A percentile compares a stretch with the other conserved stretches of the same genome.
Conservation (phyloP, 2,113 vertebrate genomes). For the Saccopteryx leptura region DNA sequence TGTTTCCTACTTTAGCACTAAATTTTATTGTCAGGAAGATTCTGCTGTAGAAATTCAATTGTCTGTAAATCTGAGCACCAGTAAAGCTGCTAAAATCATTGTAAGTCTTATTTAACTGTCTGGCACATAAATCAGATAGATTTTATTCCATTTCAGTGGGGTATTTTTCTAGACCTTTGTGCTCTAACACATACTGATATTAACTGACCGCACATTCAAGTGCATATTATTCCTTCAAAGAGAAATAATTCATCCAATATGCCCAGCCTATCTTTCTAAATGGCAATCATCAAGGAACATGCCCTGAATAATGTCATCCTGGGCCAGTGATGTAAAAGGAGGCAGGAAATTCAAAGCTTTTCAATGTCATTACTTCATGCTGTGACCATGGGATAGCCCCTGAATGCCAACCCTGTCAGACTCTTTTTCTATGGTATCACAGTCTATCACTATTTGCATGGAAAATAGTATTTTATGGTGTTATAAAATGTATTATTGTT, state of each 20-base stretch:
- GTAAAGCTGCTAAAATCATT: constrained; percentile 80
- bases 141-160: constrained; percentile 80
- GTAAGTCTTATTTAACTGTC: constrained; percentile 83
- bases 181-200: constrained; percentile 74
- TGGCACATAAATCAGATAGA: constrained; percentile 82
- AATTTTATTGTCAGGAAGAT: constrained; percentile 84
- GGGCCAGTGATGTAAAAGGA: constrained; percentile 1
- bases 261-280: constrained; percentile 52
- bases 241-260: constrained; percentile 64
- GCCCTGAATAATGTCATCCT: background rate
- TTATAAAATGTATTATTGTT: background rate
- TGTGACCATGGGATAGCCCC: rapidly evolving
- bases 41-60: constrained; percentile 81
- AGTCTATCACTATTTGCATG: background rate
- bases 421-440: background rate
- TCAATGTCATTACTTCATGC: background rate
- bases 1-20: constrained; percentile 77
- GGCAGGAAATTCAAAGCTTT: constrained; percentile 15
- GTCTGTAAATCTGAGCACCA: constrained; percentile 81
- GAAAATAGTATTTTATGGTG: background rate
- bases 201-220: constrained; percentile 75
- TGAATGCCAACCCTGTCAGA: background rate
- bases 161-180: constrained; percentile 68
- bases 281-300: constrained; percentile 42
- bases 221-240: constrained; percentile 64